Percentiles rank a stretch among this genome's conserved stretches.
Conservation (phyloP, 2,888 invertebrate genomes). For the Yponomeuta sedellus region DNA sequence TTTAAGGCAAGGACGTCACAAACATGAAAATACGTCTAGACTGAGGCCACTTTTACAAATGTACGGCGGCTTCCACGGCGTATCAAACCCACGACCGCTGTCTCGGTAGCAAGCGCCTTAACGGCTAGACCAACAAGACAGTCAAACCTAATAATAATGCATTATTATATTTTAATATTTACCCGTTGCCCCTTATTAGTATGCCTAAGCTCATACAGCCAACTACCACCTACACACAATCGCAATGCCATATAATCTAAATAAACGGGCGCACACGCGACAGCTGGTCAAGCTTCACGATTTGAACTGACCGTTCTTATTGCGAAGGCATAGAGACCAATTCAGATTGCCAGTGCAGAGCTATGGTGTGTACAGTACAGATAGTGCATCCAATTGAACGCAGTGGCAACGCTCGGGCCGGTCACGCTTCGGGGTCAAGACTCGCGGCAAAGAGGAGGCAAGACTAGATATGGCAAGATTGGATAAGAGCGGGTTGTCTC, state of each 20-base stretch:
- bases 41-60: too few relatives aligned
- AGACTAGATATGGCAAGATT: conserved; percentile 30
- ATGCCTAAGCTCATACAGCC: too few relatives aligned
- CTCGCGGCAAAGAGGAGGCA: conserved; percentile 42
- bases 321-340: neutral
- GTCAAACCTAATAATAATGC: too few relatives aligned
- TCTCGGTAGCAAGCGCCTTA: too few relatives aligned
- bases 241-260: neutral
- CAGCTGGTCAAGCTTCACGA: neutral
- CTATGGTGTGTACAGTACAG: conserved; percentile 20
- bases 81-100: too few relatives aligned
- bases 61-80: too few relatives aligned
- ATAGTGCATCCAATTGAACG: conserved; percentile 53
- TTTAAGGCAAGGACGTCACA: too few relatives aligned
- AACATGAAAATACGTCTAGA: too few relatives aligned
- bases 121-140: too few relatives aligned
- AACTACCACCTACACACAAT: neutral
- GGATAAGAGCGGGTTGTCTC: neutral
- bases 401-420: conserved; percentile 67
- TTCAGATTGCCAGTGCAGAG: too few relatives aligned
- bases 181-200: too few relatives aligned
- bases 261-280: neutral
- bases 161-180: too few relatives aligned
- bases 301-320: neutral
- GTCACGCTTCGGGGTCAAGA: conserved; percentile 69